Evolutionary conservation across 2,113 vertebrate species (phyloP).

Genomic region (Irena cyanogastra): DNA sequence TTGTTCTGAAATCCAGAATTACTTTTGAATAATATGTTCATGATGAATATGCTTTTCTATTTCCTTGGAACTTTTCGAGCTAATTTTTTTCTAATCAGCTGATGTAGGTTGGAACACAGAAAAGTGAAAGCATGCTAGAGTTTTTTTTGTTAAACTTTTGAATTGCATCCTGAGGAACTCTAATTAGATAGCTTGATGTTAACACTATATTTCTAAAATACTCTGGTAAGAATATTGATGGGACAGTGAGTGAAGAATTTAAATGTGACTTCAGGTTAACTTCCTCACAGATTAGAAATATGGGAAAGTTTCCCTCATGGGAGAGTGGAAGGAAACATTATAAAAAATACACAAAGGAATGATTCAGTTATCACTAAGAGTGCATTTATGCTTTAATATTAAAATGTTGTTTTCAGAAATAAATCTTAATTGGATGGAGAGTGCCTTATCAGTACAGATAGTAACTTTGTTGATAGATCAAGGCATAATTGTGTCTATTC

Average conservation of each 20-base stretch:
- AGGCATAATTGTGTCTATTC: neutral
- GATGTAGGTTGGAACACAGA: neutral
- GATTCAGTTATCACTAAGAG: neutral
- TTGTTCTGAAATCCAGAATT: neutral
- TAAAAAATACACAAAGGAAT: neutral
- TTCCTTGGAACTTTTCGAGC: neutral
- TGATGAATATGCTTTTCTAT: neutral
- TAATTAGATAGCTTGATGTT: neutral
- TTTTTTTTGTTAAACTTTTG: neutral
- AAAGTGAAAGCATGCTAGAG: neutral
- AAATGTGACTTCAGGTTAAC: neutral
- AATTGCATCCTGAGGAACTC: neutral
- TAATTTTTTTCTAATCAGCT: neutral
- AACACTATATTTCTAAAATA: neutral
- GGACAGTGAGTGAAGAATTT: neutral
- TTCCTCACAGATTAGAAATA: neutral
- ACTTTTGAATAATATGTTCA: neutral
- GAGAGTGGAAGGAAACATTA: neutral
- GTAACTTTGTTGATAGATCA: neutral
- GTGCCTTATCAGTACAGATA: neutral
- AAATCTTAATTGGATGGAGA: neutral
- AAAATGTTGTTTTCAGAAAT: neutral
- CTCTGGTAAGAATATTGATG: neutral
- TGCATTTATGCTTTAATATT: neutral
- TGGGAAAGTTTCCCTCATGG: neutral